These are phyloP conservation scores for Fulmarus glacialis DNA, from an alignment of 2,113 vertebrate species.

Conservation along the genomic window DNA sequence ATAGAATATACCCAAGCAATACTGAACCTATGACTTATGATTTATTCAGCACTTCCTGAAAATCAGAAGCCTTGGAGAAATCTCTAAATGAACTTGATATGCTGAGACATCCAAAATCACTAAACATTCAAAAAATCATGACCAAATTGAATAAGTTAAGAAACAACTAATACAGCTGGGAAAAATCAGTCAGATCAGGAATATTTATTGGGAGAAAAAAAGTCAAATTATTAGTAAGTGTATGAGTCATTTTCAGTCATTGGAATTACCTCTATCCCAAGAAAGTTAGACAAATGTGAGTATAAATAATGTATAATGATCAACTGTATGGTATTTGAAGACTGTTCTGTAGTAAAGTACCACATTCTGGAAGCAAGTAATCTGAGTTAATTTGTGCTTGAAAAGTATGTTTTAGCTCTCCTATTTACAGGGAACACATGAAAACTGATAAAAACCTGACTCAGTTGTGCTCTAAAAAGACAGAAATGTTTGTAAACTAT, in stretches of 20 bases:
- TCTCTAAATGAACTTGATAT: neutral
- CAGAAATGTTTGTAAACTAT: neutral
- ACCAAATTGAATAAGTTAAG: neutral
- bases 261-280: neutral
- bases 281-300: neutral
- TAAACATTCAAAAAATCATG: neutral
- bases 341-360: neutral
- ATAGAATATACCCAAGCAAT: neutral
- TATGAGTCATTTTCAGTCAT: neutral
- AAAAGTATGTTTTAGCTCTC: neutral
- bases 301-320: neutral
- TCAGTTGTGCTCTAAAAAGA: neutral
- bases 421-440: neutral
- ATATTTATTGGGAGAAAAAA: neutral
- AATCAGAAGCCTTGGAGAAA: neutral
- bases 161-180: neutral
- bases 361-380: neutral
- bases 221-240: neutral
- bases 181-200: neutral
- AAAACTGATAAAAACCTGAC: neutral
- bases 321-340: neutral
- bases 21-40: neutral
- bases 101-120: neutral
- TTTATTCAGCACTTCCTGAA: neutral
- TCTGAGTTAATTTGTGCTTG: neutral